Evolutionary conservation across 2,888 invertebrate genomes (phyloP), one percentile per base, ranked within the genome.

Genomic region (Heliothis peltigera): DNA sequence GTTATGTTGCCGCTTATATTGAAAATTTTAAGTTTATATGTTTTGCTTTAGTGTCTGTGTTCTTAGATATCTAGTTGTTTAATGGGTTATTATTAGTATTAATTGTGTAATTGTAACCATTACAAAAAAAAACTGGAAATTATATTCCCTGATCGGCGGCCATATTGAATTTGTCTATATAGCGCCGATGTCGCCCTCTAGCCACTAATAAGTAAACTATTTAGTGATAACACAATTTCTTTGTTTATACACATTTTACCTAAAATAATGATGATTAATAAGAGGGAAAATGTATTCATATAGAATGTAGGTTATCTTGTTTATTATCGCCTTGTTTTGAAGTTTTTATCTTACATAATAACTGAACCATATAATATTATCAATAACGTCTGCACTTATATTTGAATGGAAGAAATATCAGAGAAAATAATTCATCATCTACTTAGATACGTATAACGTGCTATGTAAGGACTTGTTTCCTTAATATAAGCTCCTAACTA

Each of bases 81-180:
- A n/a, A 28, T 35, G 8, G 8, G 17, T 52, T 19, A 35, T 42
- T 32, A 6, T 19, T 15, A 15, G n/a, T 18, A 25, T 12, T 21
- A 19, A 17, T 35, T 25, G 5, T 35, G 32, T 54, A n/a, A 47
- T 48, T 46, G 22, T 44, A 39, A 44, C 22, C 19, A 51, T 42
- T 10, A 44, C 0, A 52, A 19, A 42, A 43, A 18, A 28, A 19
- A 10, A 21, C 35, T 3, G 25, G 21, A 43, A 48, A 63, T 35
- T 21, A 61, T 52, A 15, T 28, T 10, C 42, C 22, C 28, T 32
- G 15, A 64, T 66, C n/a, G 72, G 84, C 88, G 70, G 92, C 93
- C 93, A 93, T 93, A 81, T 93, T 93, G 89, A 72, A 87, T 87
- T 87, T 84, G 69, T 77, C 75, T 80, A 77, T 73, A 42, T 51